Percentiles rank a stretch among this genome's conserved stretches.
Evolutionary conservation across 2,797 vertebrate genomes (phyloP).

Genomic region (Syngnathus rostellatus): DNA sequence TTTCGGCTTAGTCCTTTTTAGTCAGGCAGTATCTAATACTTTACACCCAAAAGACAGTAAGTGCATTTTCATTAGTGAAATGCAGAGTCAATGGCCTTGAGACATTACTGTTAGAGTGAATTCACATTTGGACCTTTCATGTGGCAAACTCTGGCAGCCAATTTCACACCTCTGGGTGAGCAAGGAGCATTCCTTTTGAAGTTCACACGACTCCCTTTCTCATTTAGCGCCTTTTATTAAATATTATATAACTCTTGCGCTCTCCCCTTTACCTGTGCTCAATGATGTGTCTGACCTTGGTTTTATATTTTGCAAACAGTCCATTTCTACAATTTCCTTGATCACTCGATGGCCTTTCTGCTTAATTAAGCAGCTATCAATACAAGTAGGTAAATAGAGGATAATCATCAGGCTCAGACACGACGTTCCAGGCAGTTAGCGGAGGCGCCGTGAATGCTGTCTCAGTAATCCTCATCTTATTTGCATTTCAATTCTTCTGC

Average conservation of each 20-base stretch:
- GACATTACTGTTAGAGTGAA: constrained; percentile 14
- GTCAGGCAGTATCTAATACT: not conserved
- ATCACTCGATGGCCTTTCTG: constrained; percentile 16
- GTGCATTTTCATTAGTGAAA: not conserved
- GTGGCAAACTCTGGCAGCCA: constrained; percentile 50
- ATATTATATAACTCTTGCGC: constrained; percentile 31
- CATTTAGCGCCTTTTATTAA: constrained; percentile 58
- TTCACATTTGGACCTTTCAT: constrained; percentile 58
- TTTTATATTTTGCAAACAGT: constrained; percentile 12
- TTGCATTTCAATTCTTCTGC: constrained; percentile 74
- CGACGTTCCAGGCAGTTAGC: constrained; percentile 50
- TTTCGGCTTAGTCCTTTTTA: no score
- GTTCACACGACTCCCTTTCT: constrained; percentile 64
- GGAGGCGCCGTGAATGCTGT: constrained; percentile 57
- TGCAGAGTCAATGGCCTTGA: not conserved
- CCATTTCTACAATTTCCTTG: constrained; percentile 16
- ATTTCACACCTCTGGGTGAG: constrained; percentile 61
- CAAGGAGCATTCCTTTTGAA: constrained; percentile 59
- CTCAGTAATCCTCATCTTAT: constrained; percentile 72
- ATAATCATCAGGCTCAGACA: constrained; percentile 41
- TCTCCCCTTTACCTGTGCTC: constrained; percentile 7
- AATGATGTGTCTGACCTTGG: not conserved
- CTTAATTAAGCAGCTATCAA: constrained; percentile 32
- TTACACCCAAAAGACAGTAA: not conserved
- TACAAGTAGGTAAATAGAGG: constrained; percentile 27